Evolutionary conservation across 1,140 invertebrate species (phyloP), one percentile per base, ranked within the genome.

Genomic region (Cryptotermes secundus): DNA sequence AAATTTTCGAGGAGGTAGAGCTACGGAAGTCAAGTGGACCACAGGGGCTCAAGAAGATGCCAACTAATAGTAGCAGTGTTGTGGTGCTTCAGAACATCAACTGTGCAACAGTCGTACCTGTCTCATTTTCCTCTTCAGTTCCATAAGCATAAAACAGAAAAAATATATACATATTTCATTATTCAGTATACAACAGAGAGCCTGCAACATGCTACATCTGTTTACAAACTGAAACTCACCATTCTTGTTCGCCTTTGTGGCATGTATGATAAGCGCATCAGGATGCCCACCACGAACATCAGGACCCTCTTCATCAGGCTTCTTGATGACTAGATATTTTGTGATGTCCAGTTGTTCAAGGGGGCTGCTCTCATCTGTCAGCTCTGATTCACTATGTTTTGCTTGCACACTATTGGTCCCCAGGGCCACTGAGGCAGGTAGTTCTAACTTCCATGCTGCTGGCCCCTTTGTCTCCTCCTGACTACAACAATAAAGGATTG

Each of bases 211-310:
- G 31, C n/a, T 34, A 79, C 24, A 26, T n/a, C 65, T 16, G 38
- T 36, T 9, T 19, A 6, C 16, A 82, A 42, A 45, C 42, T 45
- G 45, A 83, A 79, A 82, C 83, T 86, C 90, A 95, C 95, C 95
- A 92, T 96, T 95, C 93, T 96, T 97, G 88, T 95, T 96, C 83
- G 96, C 95, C 90, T 97, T 96, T 81, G 97, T 98, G 34, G 98
- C 98, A 88, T 97, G 95, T 84, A 99, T 96, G 85, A 99, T 94
- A 36, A 99, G 92, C 3, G 97, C 97, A 90, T 99, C 97, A 0
- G 97, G 94, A 86, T 96, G 93, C 53, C 97, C 98, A 16, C 97
- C 97, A 83, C 96, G 92, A 65, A 99, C 94, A 86, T 97, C 96
- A 0, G 96, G 96, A 14, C 95, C 95, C 85, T 97, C 96, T 88